Conservation (phyloP, 2,888 invertebrate genomes). For the Apamea monoglypha region DNA sequence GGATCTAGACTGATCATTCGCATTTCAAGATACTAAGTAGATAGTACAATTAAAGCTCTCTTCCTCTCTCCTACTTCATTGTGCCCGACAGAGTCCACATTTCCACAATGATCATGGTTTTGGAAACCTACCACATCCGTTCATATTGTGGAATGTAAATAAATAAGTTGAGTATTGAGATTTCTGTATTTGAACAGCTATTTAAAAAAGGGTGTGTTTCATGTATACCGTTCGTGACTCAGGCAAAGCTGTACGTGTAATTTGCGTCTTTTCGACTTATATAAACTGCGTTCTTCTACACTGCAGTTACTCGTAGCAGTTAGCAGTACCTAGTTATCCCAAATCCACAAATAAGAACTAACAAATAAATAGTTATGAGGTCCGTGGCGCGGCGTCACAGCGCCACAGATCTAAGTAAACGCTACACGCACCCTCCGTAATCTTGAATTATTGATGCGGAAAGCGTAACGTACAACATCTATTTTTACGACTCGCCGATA, state of each 20-base stretch:
- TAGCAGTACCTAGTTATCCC: conserved; percentile 36
- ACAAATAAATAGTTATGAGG: conserved; percentile 51
- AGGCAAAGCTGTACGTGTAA: not conserved
- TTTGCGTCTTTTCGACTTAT: not conserved
- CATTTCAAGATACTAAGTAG: not conserved
- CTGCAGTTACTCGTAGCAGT: conserved; percentile 5
- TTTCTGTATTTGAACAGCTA: not conserved
- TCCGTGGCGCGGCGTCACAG: conserved; percentile 33
- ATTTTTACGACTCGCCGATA: conserved; percentile 84
- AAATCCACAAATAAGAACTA: conserved; percentile 47
- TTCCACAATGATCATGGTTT: not conserved
- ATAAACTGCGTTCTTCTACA: conserved; percentile 37
- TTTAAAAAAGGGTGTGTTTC: not conserved
- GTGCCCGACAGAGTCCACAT: not conserved
- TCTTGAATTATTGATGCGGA: conserved; percentile 88
- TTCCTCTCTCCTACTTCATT: not conserved
- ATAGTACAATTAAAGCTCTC: not conserved
- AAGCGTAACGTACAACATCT: conserved; percentile 83
- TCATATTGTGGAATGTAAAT: not conserved
- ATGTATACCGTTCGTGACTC: not conserved
- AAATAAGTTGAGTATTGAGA: not conserved
- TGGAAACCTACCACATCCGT: not conserved
- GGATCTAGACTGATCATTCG: too few relatives aligned
- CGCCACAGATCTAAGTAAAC: conserved; percentile 63
- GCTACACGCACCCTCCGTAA: conserved; percentile 73